These are phyloP conservation scores for Sus scrofa DNA, from an alignment of 2,113 vertebrate genomes.

Conservation along the genomic window DNA sequence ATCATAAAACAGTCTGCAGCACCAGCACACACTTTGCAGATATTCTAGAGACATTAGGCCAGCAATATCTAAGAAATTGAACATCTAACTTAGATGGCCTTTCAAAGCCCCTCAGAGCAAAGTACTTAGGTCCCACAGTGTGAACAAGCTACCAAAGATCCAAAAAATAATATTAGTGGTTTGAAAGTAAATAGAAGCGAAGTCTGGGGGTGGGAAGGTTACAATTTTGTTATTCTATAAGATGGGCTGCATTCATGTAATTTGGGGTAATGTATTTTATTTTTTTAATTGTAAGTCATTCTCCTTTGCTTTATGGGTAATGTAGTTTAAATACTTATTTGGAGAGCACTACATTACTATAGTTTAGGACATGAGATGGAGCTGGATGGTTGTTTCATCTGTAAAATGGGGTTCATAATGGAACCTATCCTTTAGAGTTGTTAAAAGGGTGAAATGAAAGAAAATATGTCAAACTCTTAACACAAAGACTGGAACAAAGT, in stretches of 20 bases:
- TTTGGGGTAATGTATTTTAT: conserved; percentile 6
- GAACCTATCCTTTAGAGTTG: background rate
- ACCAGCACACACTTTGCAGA: background rate
- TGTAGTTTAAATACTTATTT: conserved; percentile 45
- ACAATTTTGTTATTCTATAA: conserved; percentile 13
- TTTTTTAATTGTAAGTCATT: too few species aligned
- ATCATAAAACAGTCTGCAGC: background rate
- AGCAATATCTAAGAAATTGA: conserved; percentile 44
- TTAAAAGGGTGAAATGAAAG: conserved; percentile 1
- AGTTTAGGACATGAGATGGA: background rate
- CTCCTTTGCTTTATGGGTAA: background rate
- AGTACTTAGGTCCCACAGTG: background rate
- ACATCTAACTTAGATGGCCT: background rate
- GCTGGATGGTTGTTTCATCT: background rate
- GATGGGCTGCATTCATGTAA: background rate
- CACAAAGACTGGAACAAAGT: background rate
- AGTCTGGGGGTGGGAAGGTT: background rate
- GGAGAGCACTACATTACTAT: background rate
- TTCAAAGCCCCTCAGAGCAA: conserved; percentile 22
- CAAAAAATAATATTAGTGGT: background rate
- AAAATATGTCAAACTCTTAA: conserved; percentile 6
- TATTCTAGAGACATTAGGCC: background rate
- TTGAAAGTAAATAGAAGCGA: conserved; percentile 45
- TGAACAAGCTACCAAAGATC: background rate
- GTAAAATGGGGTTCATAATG: background rate